These are phyloP conservation scores for Philopotamus ludificatus DNA, from an alignment of 1,140 invertebrate genomes.

Conservation along the genomic window DNA sequence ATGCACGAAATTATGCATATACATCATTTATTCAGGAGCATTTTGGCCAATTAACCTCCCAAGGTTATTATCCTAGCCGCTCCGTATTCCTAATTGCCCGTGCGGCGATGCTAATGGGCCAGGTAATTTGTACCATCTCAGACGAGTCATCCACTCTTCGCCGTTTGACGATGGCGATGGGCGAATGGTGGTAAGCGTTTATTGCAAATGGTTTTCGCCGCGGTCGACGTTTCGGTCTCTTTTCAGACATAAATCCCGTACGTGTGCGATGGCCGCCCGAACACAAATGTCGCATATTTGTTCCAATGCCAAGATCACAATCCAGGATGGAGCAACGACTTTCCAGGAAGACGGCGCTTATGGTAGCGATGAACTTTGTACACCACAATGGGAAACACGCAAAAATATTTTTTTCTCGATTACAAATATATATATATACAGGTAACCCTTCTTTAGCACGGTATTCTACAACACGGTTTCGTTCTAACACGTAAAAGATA, in stretches of 20 bases:
- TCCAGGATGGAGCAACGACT: neutral
- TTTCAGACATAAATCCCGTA: neutral
- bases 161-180: neutral
- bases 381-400: too few species aligned
- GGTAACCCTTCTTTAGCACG: too few species aligned
- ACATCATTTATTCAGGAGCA: neutral
- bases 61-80: neutral
- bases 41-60: neutral
- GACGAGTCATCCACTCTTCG: neutral
- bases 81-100: too few species aligned
- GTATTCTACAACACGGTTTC: too few species aligned
- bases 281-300: constrained; percentile 27
- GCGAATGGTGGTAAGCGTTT: neutral
- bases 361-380: too few species aligned
- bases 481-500: too few species aligned
- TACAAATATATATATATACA: too few species aligned
- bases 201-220: neutral
- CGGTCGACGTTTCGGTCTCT: neutral
- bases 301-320: constrained; percentile 25
- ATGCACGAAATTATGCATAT: neutral
- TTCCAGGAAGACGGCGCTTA: constrained; percentile 4
- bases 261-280: neutral
- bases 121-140: too few species aligned
- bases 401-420: too few species aligned
- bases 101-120: too few species aligned